These are phyloP conservation scores for Drosophila pseudotakahashii DNA, from an alignment of 2,888 invertebrate species.

Conservation along the genomic window DNA sequence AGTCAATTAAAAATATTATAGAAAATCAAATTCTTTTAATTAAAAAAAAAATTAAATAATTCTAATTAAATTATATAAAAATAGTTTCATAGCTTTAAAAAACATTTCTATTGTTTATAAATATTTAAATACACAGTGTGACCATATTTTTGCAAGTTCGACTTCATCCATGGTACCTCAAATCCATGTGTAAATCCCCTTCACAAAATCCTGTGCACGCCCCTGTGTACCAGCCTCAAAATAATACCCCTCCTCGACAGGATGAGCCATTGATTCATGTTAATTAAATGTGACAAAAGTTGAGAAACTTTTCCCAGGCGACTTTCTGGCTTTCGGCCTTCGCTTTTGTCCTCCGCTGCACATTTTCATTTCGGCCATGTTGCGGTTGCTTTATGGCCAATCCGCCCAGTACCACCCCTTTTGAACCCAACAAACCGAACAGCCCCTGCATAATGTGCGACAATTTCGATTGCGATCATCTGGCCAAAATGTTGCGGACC, in stretches of 20 bases:
- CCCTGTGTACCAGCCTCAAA: not conserved
- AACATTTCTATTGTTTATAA: too few species aligned
- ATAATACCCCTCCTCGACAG: not conserved
- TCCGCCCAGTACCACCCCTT: not conserved
- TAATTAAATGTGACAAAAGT: slow-evolving; percentile 73
- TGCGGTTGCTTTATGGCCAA: slow-evolving; percentile 36
- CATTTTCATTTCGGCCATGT: slow-evolving; percentile 44
- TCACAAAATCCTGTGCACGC: not conserved
- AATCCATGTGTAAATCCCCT: not conserved
- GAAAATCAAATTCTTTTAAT: too few species aligned
- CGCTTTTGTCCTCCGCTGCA: slow-evolving; percentile 33
- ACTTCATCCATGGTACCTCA: too few species aligned
- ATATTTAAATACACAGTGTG: too few species aligned
- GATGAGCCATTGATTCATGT: slow-evolving; percentile 68
- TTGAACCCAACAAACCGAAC: too few species aligned
- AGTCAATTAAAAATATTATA: too few species aligned
- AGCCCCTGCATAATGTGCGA: slow-evolving; percentile 37
- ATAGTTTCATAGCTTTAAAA: too few species aligned
- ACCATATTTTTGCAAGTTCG: too few species aligned
- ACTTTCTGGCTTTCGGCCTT: slow-evolving; percentile 19
- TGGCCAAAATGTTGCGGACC: slow-evolving; percentile 36
- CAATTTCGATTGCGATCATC: slow-evolving; percentile 56
- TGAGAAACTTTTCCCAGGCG: slow-evolving; percentile 41
- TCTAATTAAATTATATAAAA: too few species aligned
- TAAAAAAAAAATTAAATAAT: not conserved